Conservation (phyloP, 2,888 invertebrate species). For the Antheraea yamamai region DNA sequence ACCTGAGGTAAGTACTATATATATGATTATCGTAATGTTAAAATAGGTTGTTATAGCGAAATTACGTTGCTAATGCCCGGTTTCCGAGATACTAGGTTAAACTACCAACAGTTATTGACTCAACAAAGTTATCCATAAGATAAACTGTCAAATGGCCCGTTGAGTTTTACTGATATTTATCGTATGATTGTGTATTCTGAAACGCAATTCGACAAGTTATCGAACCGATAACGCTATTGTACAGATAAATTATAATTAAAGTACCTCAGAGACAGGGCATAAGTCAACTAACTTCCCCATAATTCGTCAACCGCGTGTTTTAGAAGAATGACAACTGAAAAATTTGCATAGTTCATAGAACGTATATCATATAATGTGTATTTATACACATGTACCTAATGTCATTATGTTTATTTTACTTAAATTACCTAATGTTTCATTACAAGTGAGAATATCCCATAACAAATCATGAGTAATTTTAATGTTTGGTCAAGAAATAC, state of each 20-base stretch:
- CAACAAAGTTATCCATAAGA: too few species aligned
- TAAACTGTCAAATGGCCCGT: too few species aligned
- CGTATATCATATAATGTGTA: not conserved
- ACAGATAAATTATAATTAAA: too few species aligned
- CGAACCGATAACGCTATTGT: too few species aligned
- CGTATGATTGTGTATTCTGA: too few species aligned
- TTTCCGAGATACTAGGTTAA: too few species aligned
- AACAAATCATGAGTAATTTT: not conserved
- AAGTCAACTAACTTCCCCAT: not conserved
- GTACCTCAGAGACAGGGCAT: too few species aligned
- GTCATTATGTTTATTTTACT: not conserved
- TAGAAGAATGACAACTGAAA: not conserved
- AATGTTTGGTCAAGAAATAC: too few species aligned
- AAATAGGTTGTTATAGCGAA: not conserved
- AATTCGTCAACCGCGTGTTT: not conserved
- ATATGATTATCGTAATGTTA: not conserved
- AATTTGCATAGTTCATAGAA: not conserved
- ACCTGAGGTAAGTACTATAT: conserved; percentile 58
- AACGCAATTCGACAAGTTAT: too few species aligned
- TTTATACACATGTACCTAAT: too few species aligned
- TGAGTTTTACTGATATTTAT: too few species aligned
- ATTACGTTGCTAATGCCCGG: not conserved
- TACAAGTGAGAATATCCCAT: not conserved
- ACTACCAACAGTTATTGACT: too few species aligned
- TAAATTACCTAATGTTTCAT: not conserved